Evolutionary conservation across 2,113 vertebrate species (phyloP), one percentile per base, ranked within the genome.

Genomic region (Panthera tigris): DNA sequence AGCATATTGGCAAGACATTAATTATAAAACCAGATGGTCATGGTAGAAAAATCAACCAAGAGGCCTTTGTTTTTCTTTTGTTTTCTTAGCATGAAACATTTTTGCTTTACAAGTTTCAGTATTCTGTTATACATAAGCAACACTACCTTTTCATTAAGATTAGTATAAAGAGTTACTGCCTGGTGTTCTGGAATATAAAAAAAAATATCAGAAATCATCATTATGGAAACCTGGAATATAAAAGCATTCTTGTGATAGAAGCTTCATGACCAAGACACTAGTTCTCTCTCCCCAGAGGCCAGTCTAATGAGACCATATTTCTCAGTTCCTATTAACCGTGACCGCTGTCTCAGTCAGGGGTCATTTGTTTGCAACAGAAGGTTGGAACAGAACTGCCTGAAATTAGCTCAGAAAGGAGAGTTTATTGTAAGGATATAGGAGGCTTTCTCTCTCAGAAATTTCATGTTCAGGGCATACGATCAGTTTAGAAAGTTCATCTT

Each of bases 1-100:
- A 97, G 94, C 94, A 81, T 74, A 92, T 87, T 97, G 96, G 96
- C 89, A 97, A 96, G 94, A 92, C 88, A 93, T 96, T 97, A 97
- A 97, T 97, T 98, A 93, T 63, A 96, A 98, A 97, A 86, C 95
- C 98, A 98, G 97, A 98, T 98, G 97, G 97, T 81, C 85, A 73
- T 73, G 82, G 78, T 39, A 92, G 94, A 97, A 97, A 92, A 94
- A 76, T 85, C 93, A 97, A 78, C 94, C 91, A 66, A 94, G 84
- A 90, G 76, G 76, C 48, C 23, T 96, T 93, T 97, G 91, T 69
- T 97, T 96, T 92, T 83, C 76, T 84, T 96, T 97, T 95, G 65
- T 84, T 96, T 94, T 55, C 79, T 86, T 95, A 83, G 81, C 71
- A 57, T 78, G 57, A 95, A 95, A 81, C 23, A 19, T 80, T 97